These are phyloP conservation scores for Phorcus lineatus DNA, from an alignment of 2,888 invertebrate genomes.

Conservation along the genomic window DNA sequence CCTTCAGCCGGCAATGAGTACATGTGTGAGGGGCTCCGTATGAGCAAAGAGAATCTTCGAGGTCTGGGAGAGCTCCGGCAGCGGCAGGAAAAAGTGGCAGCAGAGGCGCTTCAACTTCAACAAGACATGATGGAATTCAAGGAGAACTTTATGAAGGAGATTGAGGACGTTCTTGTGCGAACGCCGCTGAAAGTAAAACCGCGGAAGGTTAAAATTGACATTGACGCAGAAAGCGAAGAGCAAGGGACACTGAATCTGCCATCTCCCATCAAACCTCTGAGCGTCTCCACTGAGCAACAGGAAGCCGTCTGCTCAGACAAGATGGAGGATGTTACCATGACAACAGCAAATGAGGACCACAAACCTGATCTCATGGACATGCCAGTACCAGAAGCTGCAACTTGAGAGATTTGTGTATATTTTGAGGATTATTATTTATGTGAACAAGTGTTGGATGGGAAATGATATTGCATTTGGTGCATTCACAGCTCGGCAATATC, in stretches of 20 bases:
- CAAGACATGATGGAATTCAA: slow-evolving; percentile 85
- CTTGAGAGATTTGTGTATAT: neutral
- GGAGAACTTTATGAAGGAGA: slow-evolving; percentile 85
- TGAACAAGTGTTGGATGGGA: too few relatives aligned
- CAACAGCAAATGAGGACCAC: neutral
- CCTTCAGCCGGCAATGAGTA: slow-evolving; percentile 85
- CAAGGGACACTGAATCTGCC: slow-evolving; percentile 78
- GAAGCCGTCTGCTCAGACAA: neutral
- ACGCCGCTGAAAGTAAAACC: slow-evolving; percentile 80
- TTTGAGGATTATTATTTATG: too few relatives aligned
- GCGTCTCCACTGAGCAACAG: slow-evolving; percentile 8
- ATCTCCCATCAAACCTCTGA: slow-evolving; percentile 78
- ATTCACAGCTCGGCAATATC: too few relatives aligned
- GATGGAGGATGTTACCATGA: slow-evolving; percentile 14
- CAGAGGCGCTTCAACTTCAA: slow-evolving; percentile 82
- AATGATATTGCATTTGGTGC: too few relatives aligned
- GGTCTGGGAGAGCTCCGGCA: slow-evolving; percentile 82
- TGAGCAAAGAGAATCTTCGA: slow-evolving; percentile 87
- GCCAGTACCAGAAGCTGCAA: neutral
- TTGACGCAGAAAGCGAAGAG: slow-evolving; percentile 79
- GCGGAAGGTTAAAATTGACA: slow-evolving; percentile 79
- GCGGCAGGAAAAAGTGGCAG: slow-evolving; percentile 81
- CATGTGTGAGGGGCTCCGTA: slow-evolving; percentile 82
- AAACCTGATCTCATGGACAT: slow-evolving; percentile 6
- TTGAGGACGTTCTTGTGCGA: slow-evolving; percentile 83